Evolutionary conservation across 2,797 vertebrate species (phyloP).

Genomic region (Serranus cabrilla): DNA sequence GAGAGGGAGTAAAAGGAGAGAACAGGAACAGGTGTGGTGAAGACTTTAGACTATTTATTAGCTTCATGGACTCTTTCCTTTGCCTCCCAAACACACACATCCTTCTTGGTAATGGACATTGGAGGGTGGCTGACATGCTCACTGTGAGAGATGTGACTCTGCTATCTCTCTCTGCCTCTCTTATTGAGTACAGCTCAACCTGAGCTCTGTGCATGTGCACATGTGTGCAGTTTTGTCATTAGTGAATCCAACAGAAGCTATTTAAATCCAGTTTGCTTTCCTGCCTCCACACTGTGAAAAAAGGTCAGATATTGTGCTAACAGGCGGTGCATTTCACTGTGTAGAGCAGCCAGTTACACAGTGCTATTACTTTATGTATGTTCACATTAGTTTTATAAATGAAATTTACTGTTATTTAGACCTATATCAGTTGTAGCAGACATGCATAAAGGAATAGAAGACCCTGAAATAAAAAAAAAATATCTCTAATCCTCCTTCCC

Average conservation of each 20-base stretch:
- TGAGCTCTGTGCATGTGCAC: neutral
- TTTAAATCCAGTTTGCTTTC: neutral
- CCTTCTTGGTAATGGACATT: constrained; percentile 37
- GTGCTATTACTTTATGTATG: constrained; percentile 31
- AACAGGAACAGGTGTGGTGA: constrained; percentile 19
- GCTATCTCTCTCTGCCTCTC: constrained; percentile 5
- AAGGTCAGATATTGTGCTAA: constrained; percentile 15
- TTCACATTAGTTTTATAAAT: constrained; percentile 34
- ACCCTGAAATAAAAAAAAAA: neutral
- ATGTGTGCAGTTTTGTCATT: constrained; percentile 9
- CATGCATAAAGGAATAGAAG: constrained; percentile 6
- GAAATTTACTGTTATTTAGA: neutral
- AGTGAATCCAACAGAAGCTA: constrained; percentile 11
- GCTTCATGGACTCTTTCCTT: neutral
- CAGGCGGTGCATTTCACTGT: constrained; percentile 24
- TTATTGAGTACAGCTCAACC: constrained; percentile 13
- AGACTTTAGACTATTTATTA: constrained; percentile 42
- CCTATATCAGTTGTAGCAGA: constrained; percentile 2
- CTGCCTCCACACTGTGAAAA: constrained; percentile 5
- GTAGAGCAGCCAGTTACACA: constrained; percentile 7
- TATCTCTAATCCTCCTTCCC: neutral
- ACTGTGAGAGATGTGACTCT: constrained; percentile 29
- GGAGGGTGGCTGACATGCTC: constrained; percentile 28
- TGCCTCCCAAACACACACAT: constrained; percentile 14
- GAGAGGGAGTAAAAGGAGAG: constrained; percentile 6